Evolutionary conservation across 2,113 vertebrate species (phyloP), one percentile per base, ranked within the genome.

Genomic region (Ptyas mucosa): DNA sequence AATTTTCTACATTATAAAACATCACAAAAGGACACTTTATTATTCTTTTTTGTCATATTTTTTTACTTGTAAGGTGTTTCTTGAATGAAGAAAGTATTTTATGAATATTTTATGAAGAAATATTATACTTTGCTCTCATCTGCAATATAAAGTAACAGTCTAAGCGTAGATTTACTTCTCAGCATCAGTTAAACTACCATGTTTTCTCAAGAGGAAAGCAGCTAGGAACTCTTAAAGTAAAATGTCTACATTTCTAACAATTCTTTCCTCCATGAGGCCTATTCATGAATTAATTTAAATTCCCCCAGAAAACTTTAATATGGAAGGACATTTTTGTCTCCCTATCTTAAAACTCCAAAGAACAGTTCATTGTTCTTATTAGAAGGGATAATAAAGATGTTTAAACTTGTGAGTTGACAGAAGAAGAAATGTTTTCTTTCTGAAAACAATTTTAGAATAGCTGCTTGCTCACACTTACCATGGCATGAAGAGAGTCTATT

Each of bases 401-500:
- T 87, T 34, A 53, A 52, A 88, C 18, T 14, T 29, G 52, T 29
- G 26, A 51, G 15, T 24, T 75, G 49, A 53, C 49, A 58, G 12
- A 54, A 53, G 87, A 93, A 85, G 9, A 49, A 88, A 12, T 43
- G 14, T 26, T 43, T 0, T 58, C 64, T 89, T 89, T 0, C 23
- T 26, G 58, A 26, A 90, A 86, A 90, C 57, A 7, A 2, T 14
- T 21, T 92, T 88, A 81, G 0, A 0, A 89, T 69, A 58, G 21
- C 69, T 64, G 87, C 1, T 26, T 57, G 0, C 75, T 57, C n/a
- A 43, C 12, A 89, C 98, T 98, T 95, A 99, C 99, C 98, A 99
- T 94, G 9, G 98, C 99, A 0, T 99, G 98, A 49, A 99, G 98
- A 49, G 99, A 99, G 92, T 99, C 98, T 0, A 99, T 99, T 97